Conservation (phyloP, 2,888 invertebrate species). For the Drosophila pegasa region DNA sequence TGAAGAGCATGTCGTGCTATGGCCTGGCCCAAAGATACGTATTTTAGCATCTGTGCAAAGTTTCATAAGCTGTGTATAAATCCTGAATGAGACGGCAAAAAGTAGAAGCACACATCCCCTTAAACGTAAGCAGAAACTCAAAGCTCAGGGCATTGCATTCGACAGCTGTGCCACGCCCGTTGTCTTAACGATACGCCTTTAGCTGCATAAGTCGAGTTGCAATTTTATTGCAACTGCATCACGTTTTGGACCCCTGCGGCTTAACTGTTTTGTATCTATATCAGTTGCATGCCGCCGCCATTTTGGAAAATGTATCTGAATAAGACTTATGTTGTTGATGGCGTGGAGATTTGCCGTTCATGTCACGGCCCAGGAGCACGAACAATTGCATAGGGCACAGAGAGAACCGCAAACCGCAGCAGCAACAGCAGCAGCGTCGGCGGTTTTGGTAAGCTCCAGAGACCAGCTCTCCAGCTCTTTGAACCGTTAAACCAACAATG, state of each 20-base stretch:
- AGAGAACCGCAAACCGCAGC: conserved; percentile 75
- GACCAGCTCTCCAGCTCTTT: conserved; percentile 59
- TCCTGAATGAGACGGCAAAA: conserved; percentile 46
- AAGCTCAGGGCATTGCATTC: conserved; percentile 52
- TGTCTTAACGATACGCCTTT: conserved; percentile 28
- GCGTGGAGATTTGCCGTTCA: conserved; percentile 14
- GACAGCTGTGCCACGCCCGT: conserved; percentile 43
- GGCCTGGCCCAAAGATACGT: conserved; percentile 10
- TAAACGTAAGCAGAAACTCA: conserved; percentile 50
- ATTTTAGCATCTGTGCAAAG: conserved; percentile 45
- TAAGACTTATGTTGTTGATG: conserved; percentile 21
- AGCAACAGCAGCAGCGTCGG: conserved; percentile 50
- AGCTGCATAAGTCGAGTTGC: conserved; percentile 37
- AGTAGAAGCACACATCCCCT: neutral
- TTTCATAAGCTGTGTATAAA: conserved; percentile 60
- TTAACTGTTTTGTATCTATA: conserved; percentile 68
- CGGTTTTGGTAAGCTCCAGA: conserved; percentile 70
- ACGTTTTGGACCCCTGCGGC: conserved; percentile 64
- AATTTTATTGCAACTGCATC: conserved; percentile 59
- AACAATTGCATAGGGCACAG: conserved; percentile 75
- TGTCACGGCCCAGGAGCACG: conserved; percentile 61
- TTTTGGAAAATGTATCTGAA: conserved; percentile 67
- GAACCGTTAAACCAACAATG: conserved; percentile 68
- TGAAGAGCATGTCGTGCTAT: conserved; percentile 39
- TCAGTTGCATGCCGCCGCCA: conserved; percentile 56